Evolutionary conservation across 2,113 vertebrate genomes (phyloP), one percentile per base, ranked within the genome.

Genomic region (Atractosteus spatula): DNA sequence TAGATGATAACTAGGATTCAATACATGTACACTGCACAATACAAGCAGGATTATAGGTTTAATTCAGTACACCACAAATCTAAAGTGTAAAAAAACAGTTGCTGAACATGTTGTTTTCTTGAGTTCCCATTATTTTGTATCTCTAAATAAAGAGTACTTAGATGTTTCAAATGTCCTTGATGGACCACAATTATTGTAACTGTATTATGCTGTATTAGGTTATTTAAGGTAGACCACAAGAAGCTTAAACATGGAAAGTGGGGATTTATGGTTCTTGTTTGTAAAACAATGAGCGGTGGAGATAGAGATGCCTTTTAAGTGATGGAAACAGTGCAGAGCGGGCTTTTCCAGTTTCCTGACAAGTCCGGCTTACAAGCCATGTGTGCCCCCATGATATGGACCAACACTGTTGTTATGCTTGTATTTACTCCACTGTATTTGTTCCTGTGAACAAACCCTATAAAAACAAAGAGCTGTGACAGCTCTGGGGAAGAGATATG

Each of bases 161-260:
- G 14, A 6, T 11, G 14, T 59, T 59, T 59, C 57, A 59, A n/a
- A 3, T 59, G 11, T 59, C 57, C n/a, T 13, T 59, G 57, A n/a
- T 85, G 75, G 75, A 81, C 78, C 81, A 85, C 78, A 87, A 86
- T 59, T 11, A 59, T 5, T 13, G 83, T 86, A 88, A 7, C 5
- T 51, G 47, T 51, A 51, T 51, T 51, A 51, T 7, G 47, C 10
- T 10, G 10, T 51, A 51, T 51, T 10, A 51, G 47, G 5, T 51
- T 51, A 51, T 51, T 51, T 51, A 89, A 89, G 85, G 88, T 73
- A 90, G 87, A 85, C 83, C 89, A 91, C 91, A 93, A 90, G 92
- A 92, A 93, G 87, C 88, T 89, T 91, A 92, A 84, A 90, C 85
- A 90, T 87, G 86, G 89, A 90, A 92, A 91, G 86, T 87, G 90